Evolutionary conservation across 2,797 vertebrate genomes (phyloP), one percentile per base, ranked within the genome.

Genomic region (Pseudochromis fuscus): DNA sequence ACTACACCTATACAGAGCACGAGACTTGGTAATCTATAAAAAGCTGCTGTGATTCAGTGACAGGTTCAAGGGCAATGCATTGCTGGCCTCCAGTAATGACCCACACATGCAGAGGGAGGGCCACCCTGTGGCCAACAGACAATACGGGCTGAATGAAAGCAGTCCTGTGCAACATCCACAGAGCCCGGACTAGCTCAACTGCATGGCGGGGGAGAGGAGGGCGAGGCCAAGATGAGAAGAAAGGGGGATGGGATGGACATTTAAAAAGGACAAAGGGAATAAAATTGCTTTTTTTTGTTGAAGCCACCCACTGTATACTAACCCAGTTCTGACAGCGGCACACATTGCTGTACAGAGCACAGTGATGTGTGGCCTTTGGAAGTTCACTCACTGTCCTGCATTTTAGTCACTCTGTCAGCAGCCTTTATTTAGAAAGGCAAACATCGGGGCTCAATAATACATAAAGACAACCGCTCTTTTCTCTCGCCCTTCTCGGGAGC

Each of bases 391-490:
- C 74, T 75, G 75, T 81, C 77, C 79, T 81, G 86, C 67, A 38
- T 83, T 91, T 89, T 83, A 84, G 84, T 84, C 70, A 65, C 81
- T 87, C 74, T 80, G 84, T 91, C 86, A 85, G 85, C 85, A 83
- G 84, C 67, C 87, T 92, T 89, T 88, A 92, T 91, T 90, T 91
- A 88, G 85, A 89, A 85, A 86, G 69, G 65, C 64, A 85, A 87
- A 89, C 62, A 57, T 82, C 71, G 57, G 46, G 78, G 78, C 76
- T 87, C 86, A 88, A 89, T 89, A 91, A 90, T 89, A 83, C 80
- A 90, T 76, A 76, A 87, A 81, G 85, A 91, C 84, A 87, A 84
- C 67, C 45, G 45, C 80, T 88, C 78, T 82, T 68, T 82, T 86
- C 75, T 76, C 67, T 12, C 71, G 53, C 79, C 81, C 70, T 53